These are phyloP conservation scores for Lordiphosa mommai DNA, from an alignment of 1,140 invertebrate genomes.

Conservation along the genomic window DNA sequence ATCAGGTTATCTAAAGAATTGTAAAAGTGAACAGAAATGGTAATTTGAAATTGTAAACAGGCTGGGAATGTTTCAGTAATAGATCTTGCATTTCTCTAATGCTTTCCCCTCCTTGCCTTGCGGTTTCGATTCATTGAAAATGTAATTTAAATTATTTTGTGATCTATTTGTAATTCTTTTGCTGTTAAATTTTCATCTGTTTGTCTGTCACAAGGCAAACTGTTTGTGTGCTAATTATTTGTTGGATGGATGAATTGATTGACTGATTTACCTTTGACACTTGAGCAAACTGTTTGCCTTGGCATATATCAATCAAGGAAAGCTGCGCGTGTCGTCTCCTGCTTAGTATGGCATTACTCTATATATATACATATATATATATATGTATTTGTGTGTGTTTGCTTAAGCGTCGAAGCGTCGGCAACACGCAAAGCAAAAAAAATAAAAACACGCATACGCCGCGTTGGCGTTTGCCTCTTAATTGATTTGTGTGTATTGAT, in stretches of 20 bases:
- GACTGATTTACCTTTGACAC: slow-evolving; percentile 35
- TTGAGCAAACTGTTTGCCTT: neutral
- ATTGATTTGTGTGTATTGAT: slow-evolving; percentile 44
- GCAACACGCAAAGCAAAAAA: neutral
- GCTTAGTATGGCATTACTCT: slow-evolving; percentile 26
- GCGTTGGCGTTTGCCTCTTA: slow-evolving; percentile 17
- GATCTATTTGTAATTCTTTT: slow-evolving; percentile 13
- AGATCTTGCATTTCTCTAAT: too few relatives aligned
- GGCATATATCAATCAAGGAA: slow-evolving; percentile 5
- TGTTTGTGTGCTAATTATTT: neutral
- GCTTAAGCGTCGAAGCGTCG: too few relatives aligned
- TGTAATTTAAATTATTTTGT: slow-evolving; percentile 8
- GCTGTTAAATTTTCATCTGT: neutral
- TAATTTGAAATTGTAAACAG: too few relatives aligned
- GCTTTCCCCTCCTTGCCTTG: too few relatives aligned
- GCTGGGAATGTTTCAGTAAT: too few relatives aligned
- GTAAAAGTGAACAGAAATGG: too few relatives aligned
- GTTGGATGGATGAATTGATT: neutral
- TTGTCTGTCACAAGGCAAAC: neutral
- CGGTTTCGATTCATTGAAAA: slow-evolving; percentile 17
- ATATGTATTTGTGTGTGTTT: too few relatives aligned
- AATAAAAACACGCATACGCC: slow-evolving; percentile 29
- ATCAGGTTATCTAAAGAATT: too few relatives aligned
- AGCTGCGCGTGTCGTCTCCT: neutral
- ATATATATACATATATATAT: neutral